These are phyloP conservation scores for Plebejus anna DNA, from an alignment of 2,888 invertebrate genomes.

Conservation along the genomic window DNA sequence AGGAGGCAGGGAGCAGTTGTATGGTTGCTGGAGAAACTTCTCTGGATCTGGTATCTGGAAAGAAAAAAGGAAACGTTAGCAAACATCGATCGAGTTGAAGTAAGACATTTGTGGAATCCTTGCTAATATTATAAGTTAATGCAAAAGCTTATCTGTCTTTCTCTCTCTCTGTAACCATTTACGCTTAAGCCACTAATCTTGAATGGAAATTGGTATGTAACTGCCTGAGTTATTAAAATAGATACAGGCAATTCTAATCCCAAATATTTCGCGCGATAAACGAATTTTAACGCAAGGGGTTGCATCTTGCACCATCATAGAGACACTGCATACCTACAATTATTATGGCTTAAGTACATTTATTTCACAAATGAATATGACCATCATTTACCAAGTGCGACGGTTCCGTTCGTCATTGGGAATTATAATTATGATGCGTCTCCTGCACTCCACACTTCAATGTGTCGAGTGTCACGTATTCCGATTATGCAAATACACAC, in stretches of 20 bases:
- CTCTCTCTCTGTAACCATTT: no score
- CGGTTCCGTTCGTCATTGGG: background rate
- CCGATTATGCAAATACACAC: constrained; percentile 15
- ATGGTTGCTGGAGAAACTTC: constrained; percentile 80
- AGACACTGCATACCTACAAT: background rate
- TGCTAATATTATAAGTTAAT: no score
- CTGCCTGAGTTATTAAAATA: no score
- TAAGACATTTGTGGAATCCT: no score
- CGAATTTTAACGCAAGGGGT: no score
- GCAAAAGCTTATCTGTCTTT: no score
- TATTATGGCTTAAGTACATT: background rate
- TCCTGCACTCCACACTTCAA: background rate
- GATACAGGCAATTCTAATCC: no score
- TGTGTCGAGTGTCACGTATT: constrained; percentile 13
- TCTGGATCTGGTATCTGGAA: constrained; percentile 84
- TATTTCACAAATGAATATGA: constrained; percentile 5
- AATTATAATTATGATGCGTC: constrained; percentile 6
- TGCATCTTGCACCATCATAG: background rate
- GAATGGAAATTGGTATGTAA: no score
- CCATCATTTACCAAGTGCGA: background rate
- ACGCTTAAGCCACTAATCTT: no score
- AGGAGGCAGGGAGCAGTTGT: constrained; percentile 85
- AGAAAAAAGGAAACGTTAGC: constrained; percentile 25
- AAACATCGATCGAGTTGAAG: no score
- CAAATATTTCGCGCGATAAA: no score